Conservation (phyloP, 2,113 vertebrate species). For the Cyanoderma ruficeps region DNA sequence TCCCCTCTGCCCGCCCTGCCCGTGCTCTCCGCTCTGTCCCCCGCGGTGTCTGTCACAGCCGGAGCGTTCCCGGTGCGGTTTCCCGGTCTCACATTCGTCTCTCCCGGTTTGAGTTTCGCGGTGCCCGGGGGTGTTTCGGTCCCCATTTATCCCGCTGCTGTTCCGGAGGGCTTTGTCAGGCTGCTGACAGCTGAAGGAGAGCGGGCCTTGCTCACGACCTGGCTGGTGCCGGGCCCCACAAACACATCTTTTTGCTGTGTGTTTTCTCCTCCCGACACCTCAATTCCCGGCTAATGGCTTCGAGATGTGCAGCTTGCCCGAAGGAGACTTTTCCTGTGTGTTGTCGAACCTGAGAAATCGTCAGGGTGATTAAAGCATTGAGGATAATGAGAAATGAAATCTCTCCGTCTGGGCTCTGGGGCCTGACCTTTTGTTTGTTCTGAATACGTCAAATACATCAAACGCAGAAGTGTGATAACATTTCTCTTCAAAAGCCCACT, state of each 20-base stretch:
- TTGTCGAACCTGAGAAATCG: not conserved
- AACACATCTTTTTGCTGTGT: accelerated
- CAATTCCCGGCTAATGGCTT: not conserved
- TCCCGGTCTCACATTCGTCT: not conserved
- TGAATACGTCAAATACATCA: not conserved
- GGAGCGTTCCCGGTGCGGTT: accelerated
- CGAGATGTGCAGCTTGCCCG: too few species aligned
- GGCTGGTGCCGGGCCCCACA: not conserved
- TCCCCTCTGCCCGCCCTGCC: too few species aligned
- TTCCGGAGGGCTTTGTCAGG: not conserved
- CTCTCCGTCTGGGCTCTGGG: not conserved
- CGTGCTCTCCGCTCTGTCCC: not conserved
- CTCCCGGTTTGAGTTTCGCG: not conserved
- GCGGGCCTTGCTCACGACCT: not conserved
- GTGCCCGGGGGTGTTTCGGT: not conserved
- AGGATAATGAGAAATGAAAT: not conserved
- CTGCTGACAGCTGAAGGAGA: not conserved
- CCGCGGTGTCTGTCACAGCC: not conserved
- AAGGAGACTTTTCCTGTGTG: not conserved
- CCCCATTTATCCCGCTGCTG: not conserved
- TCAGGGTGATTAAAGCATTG: not conserved
- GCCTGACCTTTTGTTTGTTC: not conserved
- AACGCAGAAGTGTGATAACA: accelerated
- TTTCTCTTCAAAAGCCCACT: not conserved
- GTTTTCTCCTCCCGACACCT: not conserved